Evolutionary conservation across 2,113 vertebrate species (phyloP).

Genomic region (Centrocercus urophasianus): DNA sequence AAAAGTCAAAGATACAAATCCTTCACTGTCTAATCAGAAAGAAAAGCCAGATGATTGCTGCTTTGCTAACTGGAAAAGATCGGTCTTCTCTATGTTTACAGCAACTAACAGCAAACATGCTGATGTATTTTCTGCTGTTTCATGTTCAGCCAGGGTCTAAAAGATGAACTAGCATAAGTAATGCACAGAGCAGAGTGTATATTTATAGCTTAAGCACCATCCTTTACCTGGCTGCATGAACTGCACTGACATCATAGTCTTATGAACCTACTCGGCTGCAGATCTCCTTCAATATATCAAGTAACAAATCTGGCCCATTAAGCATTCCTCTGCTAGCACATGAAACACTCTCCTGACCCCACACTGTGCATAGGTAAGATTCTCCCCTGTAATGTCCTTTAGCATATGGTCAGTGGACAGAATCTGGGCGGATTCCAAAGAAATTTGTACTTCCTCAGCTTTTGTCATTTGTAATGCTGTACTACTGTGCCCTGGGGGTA

Average conservation of each 20-base stretch:
- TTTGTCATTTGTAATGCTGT: neutral
- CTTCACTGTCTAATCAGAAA: neutral
- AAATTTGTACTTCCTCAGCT: slow-evolving; percentile 17
- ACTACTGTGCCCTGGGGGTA: neutral
- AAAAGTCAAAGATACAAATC: neutral
- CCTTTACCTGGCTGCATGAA: neutral
- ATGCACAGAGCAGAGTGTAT: neutral
- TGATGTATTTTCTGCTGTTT: neutral
- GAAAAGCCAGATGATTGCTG: neutral
- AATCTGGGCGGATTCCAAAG: slow-evolving; percentile 49
- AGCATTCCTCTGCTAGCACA: neutral
- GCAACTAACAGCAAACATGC: neutral
- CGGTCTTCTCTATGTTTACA: neutral
- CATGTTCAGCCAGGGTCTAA: neutral
- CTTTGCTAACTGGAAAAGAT: neutral
- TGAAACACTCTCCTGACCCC: neutral
- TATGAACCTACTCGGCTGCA: neutral
- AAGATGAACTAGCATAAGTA: neutral
- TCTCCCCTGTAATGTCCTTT: neutral
- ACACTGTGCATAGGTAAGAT: accelerated
- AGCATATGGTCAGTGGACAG: slow-evolving; percentile 47
- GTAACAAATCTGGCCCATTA: neutral
- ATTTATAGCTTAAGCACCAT: neutral
- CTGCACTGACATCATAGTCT: neutral
- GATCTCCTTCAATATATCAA: neutral